phyloP scores from a whole-genome alignment of 2,797 vertebrate species.

The Semotilus atromaculatus region DNA sequence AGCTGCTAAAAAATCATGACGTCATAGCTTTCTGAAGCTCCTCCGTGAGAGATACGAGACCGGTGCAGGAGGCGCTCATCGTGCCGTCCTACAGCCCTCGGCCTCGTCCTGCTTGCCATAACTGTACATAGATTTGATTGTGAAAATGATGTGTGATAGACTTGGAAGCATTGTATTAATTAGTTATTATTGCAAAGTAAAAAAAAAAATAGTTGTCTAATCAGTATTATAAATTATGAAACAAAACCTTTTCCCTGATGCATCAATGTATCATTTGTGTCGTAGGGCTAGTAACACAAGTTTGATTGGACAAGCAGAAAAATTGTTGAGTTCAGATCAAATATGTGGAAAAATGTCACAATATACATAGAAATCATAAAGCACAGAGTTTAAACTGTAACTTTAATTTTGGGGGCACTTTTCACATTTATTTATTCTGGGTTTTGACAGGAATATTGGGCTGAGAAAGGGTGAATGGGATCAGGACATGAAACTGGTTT shows the following conservation, averaged over 20 bases:
- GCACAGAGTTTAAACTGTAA: neutral
- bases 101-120: too few species aligned
- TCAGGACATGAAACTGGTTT: neutral
- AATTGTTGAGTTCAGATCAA: neutral
- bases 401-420: neutral
- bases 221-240: neutral
- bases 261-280: neutral
- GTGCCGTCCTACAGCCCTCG: too few species aligned
- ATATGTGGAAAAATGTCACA: neutral
- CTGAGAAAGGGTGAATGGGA: neutral
- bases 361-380: neutral
- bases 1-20: too few species aligned
- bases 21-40: too few species aligned
- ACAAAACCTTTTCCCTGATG: neutral
- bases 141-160: neutral
- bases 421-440: neutral
- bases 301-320: neutral
- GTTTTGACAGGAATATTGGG: neutral
- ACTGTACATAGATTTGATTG: too few species aligned
- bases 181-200: neutral
- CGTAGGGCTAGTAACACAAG: neutral
- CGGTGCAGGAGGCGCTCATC: too few species aligned
- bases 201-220: neutral
- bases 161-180: neutral
- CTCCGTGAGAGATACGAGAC: too few species aligned